Evolutionary conservation across 2,888 invertebrate species (phyloP).

Genomic region (Gymnoscelis rufifasciata): DNA sequence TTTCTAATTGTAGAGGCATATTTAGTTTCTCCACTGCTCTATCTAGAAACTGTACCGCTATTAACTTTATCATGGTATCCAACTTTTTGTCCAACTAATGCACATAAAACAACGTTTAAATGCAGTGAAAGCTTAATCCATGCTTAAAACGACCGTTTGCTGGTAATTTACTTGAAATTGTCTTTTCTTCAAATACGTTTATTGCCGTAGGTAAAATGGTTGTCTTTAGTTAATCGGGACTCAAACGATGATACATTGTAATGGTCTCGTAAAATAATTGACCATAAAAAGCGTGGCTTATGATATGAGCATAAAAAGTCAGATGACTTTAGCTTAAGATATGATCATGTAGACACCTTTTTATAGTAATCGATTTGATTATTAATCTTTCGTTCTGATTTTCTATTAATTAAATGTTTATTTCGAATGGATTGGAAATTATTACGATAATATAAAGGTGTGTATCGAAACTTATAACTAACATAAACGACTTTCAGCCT

Average conservation of each 20-base stretch:
- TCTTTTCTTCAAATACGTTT: conserved; percentile 27
- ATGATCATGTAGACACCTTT: too few species aligned
- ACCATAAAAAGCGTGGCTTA: conserved; percentile 13
- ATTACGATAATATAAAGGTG: too few species aligned
- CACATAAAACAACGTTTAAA: conserved; percentile 35
- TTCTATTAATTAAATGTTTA: too few species aligned
- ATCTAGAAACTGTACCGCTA: conserved; percentile 23
- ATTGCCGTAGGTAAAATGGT: conserved; percentile 14
- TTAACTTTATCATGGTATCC: conserved; percentile 38
- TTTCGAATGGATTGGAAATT: too few species aligned
- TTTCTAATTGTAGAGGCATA: not conserved
- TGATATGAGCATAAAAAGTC: not conserved
- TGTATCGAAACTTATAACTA: too few species aligned
- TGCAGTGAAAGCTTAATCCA: conserved; percentile 52
- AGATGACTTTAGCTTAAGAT: not conserved
- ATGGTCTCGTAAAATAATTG: conserved; percentile 19
- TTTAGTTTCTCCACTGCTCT: conserved; percentile 31
- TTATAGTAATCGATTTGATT: too few species aligned
- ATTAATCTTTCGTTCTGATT: too few species aligned
- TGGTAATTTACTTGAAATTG: conserved; percentile 43
- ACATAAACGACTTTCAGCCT: too few species aligned
- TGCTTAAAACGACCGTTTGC: conserved; percentile 36
- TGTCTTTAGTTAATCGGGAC: conserved; percentile 12
- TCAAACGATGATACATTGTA: conserved; percentile 19
- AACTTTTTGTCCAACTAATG: conserved; percentile 35